phyloP scores from a whole-genome alignment of 2,113 vertebrate genomes.

The Macroglossus sobrinus region DNA sequence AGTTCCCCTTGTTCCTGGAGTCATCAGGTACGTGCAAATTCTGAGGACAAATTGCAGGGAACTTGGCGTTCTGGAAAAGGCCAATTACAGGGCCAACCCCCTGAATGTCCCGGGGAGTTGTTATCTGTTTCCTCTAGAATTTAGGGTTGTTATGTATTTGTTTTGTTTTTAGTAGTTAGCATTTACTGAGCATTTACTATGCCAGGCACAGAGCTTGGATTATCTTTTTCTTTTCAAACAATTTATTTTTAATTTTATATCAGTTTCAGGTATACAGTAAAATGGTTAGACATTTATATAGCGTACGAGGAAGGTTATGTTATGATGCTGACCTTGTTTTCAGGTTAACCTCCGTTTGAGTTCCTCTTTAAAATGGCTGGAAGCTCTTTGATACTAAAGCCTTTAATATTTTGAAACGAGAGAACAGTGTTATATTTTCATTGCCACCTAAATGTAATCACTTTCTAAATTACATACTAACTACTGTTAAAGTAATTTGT shows the following conservation, averaged over 20 bases:
- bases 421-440: not conserved
- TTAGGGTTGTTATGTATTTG: not conserved
- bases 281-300: too few species aligned
- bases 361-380: not conserved
- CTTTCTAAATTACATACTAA: not conserved
- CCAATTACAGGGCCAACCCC: rapidly evolving
- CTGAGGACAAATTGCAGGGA: not conserved
- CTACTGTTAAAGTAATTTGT: not conserved
- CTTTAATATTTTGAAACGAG: not conserved
- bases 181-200: too few species aligned
- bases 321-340: not conserved
- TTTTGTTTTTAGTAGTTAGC: too few species aligned
- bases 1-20: not conserved
- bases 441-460: not conserved
- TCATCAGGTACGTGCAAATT: not conserved
- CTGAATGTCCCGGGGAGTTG: rapidly evolving
- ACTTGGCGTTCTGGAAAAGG: not conserved
- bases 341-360: not conserved
- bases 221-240: too few species aligned
- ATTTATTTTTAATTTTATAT: too few species aligned
- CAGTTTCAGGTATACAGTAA: too few species aligned
- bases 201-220: too few species aligned
- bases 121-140: not conserved
- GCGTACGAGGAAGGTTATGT: not conserved
- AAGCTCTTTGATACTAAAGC: not conserved